Percentiles rank a stretch among this genome's conserved stretches.
Conservation (phyloP, 2,888 invertebrate genomes). For the Plebejus anna region DNA sequence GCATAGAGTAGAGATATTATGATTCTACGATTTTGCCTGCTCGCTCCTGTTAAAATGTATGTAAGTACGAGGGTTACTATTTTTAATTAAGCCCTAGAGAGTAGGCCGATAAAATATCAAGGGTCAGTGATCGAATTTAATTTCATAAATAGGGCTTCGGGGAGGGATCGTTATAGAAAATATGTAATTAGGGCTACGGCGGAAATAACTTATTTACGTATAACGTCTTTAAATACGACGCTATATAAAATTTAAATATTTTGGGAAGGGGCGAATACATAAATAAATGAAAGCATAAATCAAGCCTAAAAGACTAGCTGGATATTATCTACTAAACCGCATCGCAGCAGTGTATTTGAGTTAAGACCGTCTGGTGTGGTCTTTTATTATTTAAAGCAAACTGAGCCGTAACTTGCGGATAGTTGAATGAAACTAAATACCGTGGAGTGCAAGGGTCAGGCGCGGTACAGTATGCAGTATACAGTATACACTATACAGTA, state of each 20-base stretch:
- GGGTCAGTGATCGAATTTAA: neutral
- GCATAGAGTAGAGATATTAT: neutral
- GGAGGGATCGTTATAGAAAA: neutral
- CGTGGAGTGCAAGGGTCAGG: constrained; percentile 48
- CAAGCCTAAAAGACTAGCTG: neutral
- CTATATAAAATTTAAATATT: neutral
- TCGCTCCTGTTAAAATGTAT: neutral
- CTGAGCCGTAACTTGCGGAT: constrained; percentile 40
- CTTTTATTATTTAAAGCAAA: constrained; percentile 8
- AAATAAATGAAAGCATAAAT: neutral
- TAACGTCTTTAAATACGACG: neutral
- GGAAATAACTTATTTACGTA: neutral
- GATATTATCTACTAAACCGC: constrained; percentile 1
- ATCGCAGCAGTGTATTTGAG: constrained; percentile 1
- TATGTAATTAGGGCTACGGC: neutral
- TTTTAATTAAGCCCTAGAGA: constrained; percentile 4
- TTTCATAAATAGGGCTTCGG: neutral
- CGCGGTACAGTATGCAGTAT: constrained; percentile 33
- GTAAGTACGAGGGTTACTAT: neutral
- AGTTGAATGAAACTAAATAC: constrained; percentile 52
- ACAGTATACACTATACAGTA: constrained; percentile 41
- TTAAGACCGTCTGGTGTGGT: constrained; percentile 2
- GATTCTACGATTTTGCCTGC: neutral
- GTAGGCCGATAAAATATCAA: neutral
- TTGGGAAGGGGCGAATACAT: neutral